phyloP scores from a whole-genome alignment of 2,888 invertebrate genomes.

The Philereme vetulata region DNA sequence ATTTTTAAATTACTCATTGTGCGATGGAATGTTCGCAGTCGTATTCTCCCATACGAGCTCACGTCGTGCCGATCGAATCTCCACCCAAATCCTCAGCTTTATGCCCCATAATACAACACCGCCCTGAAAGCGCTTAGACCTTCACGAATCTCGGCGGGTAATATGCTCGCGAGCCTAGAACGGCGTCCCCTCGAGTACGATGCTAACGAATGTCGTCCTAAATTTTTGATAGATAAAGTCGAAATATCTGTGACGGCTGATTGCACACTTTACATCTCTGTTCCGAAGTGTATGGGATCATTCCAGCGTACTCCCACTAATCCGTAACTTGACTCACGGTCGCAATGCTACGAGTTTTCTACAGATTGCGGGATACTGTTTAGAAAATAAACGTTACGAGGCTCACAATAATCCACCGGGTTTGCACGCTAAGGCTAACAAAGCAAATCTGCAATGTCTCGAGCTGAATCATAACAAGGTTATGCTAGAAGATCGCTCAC shows the following conservation, averaged over 20 bases:
- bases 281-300: constrained; percentile 58
- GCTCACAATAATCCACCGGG: constrained; percentile 26
- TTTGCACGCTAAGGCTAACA: constrained; percentile 31
- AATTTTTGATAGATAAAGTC: constrained; percentile 79
- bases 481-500: constrained; percentile 61
- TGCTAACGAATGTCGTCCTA: constrained; percentile 79
- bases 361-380: constrained; percentile 38
- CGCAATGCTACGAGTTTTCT: constrained; percentile 50
- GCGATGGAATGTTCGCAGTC: constrained; percentile 78
- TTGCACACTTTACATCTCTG: constrained; percentile 60
- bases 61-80: constrained; percentile 60
- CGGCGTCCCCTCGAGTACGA: constrained; percentile 69
- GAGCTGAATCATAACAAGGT: constrained; percentile 47
- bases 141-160: constrained; percentile 49
- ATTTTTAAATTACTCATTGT: constrained; percentile 85
- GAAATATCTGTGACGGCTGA: constrained; percentile 64
- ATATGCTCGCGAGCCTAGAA: constrained; percentile 72
- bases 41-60: constrained; percentile 53
- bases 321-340: constrained; percentile 66
- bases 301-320: constrained; percentile 67
- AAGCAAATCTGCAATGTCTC: constrained; percentile 32
- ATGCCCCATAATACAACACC: constrained; percentile 64
- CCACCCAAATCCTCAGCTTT: constrained; percentile 63
- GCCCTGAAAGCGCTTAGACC: constrained; percentile 44
- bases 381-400: constrained; percentile 39